Evolutionary conservation across 2,113 vertebrate species (phyloP), one percentile per base, ranked within the genome.

Genomic region (Capricornis sumatraensis): DNA sequence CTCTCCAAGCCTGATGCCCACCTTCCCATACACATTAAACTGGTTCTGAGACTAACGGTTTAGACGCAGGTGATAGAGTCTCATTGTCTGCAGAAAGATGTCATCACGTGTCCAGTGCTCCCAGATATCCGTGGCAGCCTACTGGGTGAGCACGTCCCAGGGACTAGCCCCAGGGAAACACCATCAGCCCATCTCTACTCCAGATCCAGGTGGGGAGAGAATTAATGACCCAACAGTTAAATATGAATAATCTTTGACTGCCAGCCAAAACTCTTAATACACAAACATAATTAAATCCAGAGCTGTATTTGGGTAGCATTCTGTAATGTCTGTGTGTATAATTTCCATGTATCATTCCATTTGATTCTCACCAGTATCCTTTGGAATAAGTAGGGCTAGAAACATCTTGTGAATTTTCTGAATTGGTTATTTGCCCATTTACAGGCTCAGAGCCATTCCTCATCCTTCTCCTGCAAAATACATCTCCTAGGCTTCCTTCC

Each of bases 71-170:
- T 53, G 28, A n/a, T 11, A 17, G 50, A 52, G 58, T 19, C 23
- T 67, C n/a, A n/a, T 8, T 13, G 36, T 93, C 53, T 83, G 13
- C 81, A 85, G 47, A 6, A 58, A 67, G 84, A 28, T 50, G 9
- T 76, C 30, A 7, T n/a, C 82, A n/a, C 7, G 27, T 27, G 33
- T 45, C 30, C 23, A 11, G 2, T 30, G 57, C 13, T 89, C 45
- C 57, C 21, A 28, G 33, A 60, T 0, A 14, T 17, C 11, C 0
- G 11, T 14, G 16, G 27, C 50, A 25, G 25, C 43, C 45, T 67
- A 4, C 2, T 19, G 27, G 17, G 47, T 17, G 11, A 33, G 13
- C 16, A n/a, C 0, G 2, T 23, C 78, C 30, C 7, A 2, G 9
- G 28, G 8, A 64, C 19, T 1, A 11, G 25, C 16, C 21, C 79